Percentiles rank a stretch among this genome's conserved stretches.
Evolutionary conservation across 2,113 vertebrate species (phyloP).

Genomic region (Cyprinodon variegatus): DNA sequence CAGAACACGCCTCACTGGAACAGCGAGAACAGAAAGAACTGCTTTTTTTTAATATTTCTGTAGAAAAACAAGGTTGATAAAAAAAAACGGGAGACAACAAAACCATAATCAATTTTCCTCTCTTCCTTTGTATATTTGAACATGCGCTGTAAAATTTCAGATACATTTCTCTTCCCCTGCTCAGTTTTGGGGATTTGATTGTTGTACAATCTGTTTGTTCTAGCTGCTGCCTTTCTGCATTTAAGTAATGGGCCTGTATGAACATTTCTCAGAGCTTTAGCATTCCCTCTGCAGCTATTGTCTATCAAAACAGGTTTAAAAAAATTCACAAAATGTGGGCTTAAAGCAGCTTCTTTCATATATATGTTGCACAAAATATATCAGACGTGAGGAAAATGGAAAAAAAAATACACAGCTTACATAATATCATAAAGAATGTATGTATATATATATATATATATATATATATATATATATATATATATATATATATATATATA

Average conservation of each 20-base stretch:
- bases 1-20: background rate
- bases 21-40: background rate
- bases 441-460: too few relatives aligned
- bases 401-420: background rate
- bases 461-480: too few relatives aligned
- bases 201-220: conserved; percentile 10
- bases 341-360: background rate
- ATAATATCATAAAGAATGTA: too few relatives aligned
- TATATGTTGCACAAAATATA: background rate
- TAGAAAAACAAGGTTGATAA: background rate
- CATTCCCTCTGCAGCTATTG: conserved; percentile 10
- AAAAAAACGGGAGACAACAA: background rate
- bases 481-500: too few relatives aligned
- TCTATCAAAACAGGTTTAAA: conserved; percentile 11
- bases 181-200: background rate
- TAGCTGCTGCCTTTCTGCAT: background rate
- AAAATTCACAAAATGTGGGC: background rate
- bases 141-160: background rate
- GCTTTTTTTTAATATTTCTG: background rate
- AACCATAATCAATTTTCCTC: background rate
- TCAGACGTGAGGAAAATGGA: fast-evolving
- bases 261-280: conserved; percentile 10
- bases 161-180: background rate
- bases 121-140: background rate
- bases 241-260: conserved; percentile 1